Evolutionary conservation across 2,888 invertebrate genomes (phyloP).

Genomic region (Augochlorella aurata): DNA sequence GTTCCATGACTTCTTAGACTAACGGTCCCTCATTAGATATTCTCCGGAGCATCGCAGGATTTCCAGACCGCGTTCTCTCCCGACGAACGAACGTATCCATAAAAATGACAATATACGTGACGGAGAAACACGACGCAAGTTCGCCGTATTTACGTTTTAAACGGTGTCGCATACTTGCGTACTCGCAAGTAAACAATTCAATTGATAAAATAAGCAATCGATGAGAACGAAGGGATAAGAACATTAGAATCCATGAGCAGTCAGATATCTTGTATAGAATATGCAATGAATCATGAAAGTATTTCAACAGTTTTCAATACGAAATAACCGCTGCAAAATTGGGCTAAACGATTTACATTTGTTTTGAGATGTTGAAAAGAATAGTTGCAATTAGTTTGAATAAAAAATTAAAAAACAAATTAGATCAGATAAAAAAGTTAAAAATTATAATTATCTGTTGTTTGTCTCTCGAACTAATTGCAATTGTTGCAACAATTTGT

Average conservation of each 20-base stretch:
- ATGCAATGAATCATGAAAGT: too few species aligned
- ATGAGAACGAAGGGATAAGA: background rate
- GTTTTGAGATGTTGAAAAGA: too few species aligned
- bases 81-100: slow-evolving; percentile 24
- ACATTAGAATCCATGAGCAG: background rate
- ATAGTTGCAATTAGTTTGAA: too few species aligned
- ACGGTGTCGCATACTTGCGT: background rate
- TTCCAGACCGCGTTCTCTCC: slow-evolving; percentile 35
- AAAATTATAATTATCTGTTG: too few species aligned
- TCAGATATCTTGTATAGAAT: background rate
- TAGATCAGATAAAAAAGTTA: too few species aligned
- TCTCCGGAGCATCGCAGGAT: slow-evolving; percentile 53
- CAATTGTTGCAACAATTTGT: too few species aligned
- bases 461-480: too few species aligned
- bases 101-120: slow-evolving; percentile 47
- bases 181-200: slow-evolving; percentile 40
- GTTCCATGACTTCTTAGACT: slow-evolving; percentile 25
- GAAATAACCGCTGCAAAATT: too few species aligned
- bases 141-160: background rate
- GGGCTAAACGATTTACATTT: too few species aligned
- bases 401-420: too few species aligned
- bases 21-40: slow-evolving; percentile 57
- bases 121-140: slow-evolving; percentile 18
- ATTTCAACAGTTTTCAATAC: too few species aligned
- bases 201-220: slow-evolving; percentile 25